Evolutionary conservation across 2,113 vertebrate species (phyloP).

Genomic region (Astatoreochromis straeleni): DNA sequence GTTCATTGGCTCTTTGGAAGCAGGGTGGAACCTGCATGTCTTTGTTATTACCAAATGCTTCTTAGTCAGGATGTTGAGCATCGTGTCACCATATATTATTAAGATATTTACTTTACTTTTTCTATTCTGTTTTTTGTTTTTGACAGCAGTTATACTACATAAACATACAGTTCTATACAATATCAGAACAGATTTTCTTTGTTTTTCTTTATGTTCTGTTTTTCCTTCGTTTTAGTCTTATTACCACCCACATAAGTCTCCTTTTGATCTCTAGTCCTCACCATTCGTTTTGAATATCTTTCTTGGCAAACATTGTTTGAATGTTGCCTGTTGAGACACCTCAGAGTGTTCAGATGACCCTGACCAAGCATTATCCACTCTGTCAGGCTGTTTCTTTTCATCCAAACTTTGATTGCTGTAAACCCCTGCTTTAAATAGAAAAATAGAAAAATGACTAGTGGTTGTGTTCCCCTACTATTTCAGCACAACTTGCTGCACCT

Average conservation of each 20-base stretch:
- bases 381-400: not conserved
- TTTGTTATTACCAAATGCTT: not conserved
- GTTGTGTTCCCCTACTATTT: not conserved
- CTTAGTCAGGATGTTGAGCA: not conserved
- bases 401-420: not conserved
- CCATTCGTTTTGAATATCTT: slow-evolving; percentile 22
- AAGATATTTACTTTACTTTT: not conserved
- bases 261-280: not conserved
- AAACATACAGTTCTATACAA: not conserved
- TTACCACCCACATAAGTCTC: not conserved
- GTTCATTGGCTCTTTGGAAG: not conserved
- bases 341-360: not conserved
- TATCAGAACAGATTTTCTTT: not conserved
- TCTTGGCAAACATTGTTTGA: not conserved
- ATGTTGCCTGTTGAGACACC: not conserved
- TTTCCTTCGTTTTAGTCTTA: not conserved
- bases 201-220: not conserved
- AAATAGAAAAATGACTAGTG: not conserved
- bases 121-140: not conserved
- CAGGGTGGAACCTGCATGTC: not conserved
- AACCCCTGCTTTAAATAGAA: not conserved
- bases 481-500: not conserved
- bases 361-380: not conserved
- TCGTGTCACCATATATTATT: not conserved
- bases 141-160: not conserved